phyloP scores from a whole-genome alignment of 53 echinoderm and acorn worm species.

The Echinometra lucunter region DNA sequence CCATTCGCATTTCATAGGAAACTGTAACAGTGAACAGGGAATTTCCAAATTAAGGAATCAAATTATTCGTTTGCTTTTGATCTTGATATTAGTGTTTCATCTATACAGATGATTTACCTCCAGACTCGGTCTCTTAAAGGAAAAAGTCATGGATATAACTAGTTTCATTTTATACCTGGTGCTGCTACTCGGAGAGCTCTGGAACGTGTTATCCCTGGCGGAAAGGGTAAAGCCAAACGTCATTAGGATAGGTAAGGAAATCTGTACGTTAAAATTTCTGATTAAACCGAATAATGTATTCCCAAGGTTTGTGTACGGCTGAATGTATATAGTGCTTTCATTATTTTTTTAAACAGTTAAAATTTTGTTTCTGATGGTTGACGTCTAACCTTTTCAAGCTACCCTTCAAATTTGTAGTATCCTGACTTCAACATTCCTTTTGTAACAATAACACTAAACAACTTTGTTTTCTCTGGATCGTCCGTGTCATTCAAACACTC shows the following conservation, averaged over 20 bases:
- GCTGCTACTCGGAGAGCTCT: background rate
- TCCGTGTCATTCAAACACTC: no score
- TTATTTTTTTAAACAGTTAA: no score
- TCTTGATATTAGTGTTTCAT: background rate
- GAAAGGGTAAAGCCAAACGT: background rate
- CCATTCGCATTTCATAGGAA: background rate
- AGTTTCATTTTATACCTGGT: background rate
- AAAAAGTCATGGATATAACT: background rate
- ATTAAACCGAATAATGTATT: background rate
- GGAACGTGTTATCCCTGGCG: background rate
- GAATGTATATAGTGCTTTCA: no score
- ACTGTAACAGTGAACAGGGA: background rate
- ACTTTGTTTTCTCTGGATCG: no score
- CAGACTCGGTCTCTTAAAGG: background rate
- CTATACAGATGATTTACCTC: background rate
- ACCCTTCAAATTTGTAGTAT: no score
- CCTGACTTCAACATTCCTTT: no score
- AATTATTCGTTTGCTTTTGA: background rate
- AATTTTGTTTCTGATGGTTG: no score
- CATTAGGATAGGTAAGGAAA: background rate
- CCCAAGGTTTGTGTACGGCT: no score
- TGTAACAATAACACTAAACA: no score
- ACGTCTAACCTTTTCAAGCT: no score
- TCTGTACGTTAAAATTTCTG: background rate
- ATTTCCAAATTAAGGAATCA: background rate